Percentiles rank a stretch among this genome's conserved stretches.
Evolutionary conservation across 2,888 invertebrate species (phyloP).

Genomic region (Lamellibrachia columna): DNA sequence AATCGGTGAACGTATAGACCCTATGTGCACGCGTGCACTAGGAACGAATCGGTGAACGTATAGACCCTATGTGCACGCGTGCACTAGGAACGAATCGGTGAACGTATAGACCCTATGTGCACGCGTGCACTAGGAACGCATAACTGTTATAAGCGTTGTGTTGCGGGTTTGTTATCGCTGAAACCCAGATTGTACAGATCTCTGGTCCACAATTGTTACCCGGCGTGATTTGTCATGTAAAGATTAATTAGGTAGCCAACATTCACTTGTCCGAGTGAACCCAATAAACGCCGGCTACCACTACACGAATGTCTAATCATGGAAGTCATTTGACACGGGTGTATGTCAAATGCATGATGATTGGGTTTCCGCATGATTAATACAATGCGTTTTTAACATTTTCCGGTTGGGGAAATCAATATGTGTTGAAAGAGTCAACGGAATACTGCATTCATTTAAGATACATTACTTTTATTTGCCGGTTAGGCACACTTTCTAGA

Average conservation of each 20-base stretch:
- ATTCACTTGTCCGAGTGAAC: not conserved
- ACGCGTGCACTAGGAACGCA: not conserved
- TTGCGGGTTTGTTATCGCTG: not conserved
- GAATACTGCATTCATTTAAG: no score
- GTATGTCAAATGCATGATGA: not conserved
- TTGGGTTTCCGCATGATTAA: not conserved
- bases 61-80: not conserved
- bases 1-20: not conserved
- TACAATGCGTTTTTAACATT: not conserved
- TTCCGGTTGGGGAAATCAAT: not conserved
- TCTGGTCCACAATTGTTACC: not conserved
- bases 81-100: not conserved
- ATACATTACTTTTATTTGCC: no score
- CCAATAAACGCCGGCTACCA: not conserved
- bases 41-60: not conserved
- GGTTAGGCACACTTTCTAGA: no score
- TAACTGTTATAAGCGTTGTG: not conserved
- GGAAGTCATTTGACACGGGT: not conserved
- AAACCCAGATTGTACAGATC: not conserved
- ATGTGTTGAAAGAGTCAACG: not conserved
- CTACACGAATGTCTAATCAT: not conserved
- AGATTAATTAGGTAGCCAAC: not conserved
- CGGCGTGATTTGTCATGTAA: not conserved
- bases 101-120: not conserved
- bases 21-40: not conserved